phyloP scores from a whole-genome alignment of 1,140 invertebrate species.

The Cepaea nemoralis region DNA sequence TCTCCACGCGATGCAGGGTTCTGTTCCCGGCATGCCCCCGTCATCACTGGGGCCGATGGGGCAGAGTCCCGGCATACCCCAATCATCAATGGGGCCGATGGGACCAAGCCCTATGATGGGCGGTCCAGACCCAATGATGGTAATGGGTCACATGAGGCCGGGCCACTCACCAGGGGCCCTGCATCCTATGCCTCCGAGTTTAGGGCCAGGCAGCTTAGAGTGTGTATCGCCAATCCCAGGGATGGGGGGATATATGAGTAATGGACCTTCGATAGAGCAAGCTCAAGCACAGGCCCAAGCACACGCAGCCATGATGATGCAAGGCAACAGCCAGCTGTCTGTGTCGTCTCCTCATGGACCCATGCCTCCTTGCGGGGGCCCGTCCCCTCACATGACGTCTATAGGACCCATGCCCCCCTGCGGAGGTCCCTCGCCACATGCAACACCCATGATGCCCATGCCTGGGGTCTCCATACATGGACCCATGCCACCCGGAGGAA shows the following conservation, averaged over 20 bases:
- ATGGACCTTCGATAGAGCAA: conserved; percentile 35
- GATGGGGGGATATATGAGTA: conserved; percentile 36
- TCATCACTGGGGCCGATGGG: neutral
- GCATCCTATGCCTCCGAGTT: conserved; percentile 12
- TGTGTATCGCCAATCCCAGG: conserved; percentile 39
- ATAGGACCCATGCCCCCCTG: no score
- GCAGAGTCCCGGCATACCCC: neutral
- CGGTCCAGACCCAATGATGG: conserved; percentile 15
- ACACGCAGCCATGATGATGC: conserved; percentile 42
- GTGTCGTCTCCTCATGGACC: conserved; percentile 27
- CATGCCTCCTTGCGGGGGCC: conserved; percentile 25
- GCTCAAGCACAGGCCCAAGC: conserved; percentile 39
- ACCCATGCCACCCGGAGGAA: neutral
- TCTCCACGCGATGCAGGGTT: conserved; percentile 34
- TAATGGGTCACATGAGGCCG: conserved; percentile 12
- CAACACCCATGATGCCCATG: neutral
- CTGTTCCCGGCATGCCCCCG: conserved; percentile 46
- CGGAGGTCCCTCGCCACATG: conserved; percentile 8
- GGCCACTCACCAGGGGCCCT: conserved; percentile 32
- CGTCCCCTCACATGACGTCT: conserved; percentile 16
- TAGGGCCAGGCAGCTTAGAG: conserved; percentile 31
- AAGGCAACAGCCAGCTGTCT: conserved; percentile 27
- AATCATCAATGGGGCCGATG: neutral
- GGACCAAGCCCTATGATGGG: neutral
- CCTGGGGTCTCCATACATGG: neutral